A percentile compares a stretch with the other conserved stretches of the same genome.
phyloP scores from a whole-genome alignment of 2,797 vertebrate species.

The Hippoglossus hippoglossus region DNA sequence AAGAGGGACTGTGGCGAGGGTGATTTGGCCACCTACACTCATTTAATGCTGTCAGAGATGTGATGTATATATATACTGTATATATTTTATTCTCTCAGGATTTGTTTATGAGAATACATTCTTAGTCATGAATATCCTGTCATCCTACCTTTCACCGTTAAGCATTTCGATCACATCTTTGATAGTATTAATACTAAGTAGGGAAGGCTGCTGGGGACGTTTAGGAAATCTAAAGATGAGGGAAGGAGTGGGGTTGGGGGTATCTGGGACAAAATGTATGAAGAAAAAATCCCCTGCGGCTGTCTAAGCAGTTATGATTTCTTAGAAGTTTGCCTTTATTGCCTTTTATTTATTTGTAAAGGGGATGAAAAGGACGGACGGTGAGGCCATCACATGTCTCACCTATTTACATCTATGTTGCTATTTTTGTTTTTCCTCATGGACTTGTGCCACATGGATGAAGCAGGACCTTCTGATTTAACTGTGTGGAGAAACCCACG shows the following conservation, averaged over 20 bases:
- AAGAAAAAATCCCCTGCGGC: conserved; percentile 34
- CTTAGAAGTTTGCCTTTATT: conserved; percentile 44
- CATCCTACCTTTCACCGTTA: neutral
- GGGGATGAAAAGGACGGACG: conserved; percentile 11
- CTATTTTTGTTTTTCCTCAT: conserved; percentile 17
- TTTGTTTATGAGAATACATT: conserved; percentile 31
- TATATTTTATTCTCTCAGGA: conserved; percentile 50
- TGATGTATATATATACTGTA: conserved; percentile 30
- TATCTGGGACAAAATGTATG: conserved; percentile 4
- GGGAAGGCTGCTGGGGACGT: conserved; percentile 5
- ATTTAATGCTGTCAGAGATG: conserved; percentile 47
- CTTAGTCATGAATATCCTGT: neutral
- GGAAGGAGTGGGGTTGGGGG: neutral
- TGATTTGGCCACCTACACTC: conserved; percentile 21
- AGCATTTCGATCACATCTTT: conserved; percentile 43
- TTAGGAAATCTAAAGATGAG: neutral
- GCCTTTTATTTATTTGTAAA: conserved; percentile 44
- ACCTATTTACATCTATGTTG: conserved; percentile 5
- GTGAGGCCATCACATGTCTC: conserved; percentile 17
- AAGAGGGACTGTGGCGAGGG: neutral
- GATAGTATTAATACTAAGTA: conserved; percentile 16
- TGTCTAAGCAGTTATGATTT: conserved; percentile 35
- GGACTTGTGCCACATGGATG: conserved; percentile 45
- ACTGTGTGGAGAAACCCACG: neutral
- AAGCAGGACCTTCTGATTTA: conserved; percentile 46